Evolutionary conservation across 2,888 invertebrate species (phyloP).

Genomic region (Latheticus oryzae): DNA sequence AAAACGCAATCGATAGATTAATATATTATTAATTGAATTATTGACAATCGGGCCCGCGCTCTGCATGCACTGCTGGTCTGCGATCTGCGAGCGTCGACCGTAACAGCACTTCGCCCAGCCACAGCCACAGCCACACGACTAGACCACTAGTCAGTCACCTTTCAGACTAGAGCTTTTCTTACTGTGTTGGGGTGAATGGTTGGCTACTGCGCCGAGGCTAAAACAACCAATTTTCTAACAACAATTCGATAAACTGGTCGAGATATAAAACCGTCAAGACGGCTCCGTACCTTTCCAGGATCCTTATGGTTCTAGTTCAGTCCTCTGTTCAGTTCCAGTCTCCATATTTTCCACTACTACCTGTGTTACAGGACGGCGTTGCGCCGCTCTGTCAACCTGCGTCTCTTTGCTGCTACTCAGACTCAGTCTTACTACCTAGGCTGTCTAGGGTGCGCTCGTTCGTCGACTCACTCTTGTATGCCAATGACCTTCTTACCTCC

Average conservation of each 20-base stretch:
- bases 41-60: slow-evolving; percentile 53
- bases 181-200: slow-evolving; percentile 60
- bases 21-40: too few species aligned
- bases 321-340: slow-evolving; percentile 16
- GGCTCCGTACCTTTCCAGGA: slow-evolving; percentile 23
- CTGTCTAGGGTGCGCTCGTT: slow-evolving; percentile 56
- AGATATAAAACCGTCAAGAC: slow-evolving; percentile 36
- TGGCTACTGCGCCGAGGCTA: slow-evolving; percentile 63
- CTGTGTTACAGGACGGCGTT: slow-evolving; percentile 35
- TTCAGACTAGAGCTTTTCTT: slow-evolving; percentile 54
- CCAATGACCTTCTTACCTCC: slow-evolving; percentile 68
- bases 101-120: slow-evolving; percentile 65
- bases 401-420: too few species aligned
- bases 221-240: slow-evolving; percentile 49
- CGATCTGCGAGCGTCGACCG: slow-evolving; percentile 52
- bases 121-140: slow-evolving; percentile 60
- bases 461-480: slow-evolving; percentile 61
- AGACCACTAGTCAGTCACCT: slow-evolving; percentile 50
- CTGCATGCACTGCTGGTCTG: slow-evolving; percentile 57
- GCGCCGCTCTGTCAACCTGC: slow-evolving; percentile 39
- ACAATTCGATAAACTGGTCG: slow-evolving; percentile 42
- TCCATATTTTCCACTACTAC: slow-evolving; percentile 18
- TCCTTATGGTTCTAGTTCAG: slow-evolving; percentile 15
- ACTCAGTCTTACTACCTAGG: too few species aligned
- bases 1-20: slow-evolving; percentile 2